These are phyloP conservation scores for Urosaurus nigricauda DNA, from an alignment of 2,797 vertebrate species.

Conservation along the genomic window DNA sequence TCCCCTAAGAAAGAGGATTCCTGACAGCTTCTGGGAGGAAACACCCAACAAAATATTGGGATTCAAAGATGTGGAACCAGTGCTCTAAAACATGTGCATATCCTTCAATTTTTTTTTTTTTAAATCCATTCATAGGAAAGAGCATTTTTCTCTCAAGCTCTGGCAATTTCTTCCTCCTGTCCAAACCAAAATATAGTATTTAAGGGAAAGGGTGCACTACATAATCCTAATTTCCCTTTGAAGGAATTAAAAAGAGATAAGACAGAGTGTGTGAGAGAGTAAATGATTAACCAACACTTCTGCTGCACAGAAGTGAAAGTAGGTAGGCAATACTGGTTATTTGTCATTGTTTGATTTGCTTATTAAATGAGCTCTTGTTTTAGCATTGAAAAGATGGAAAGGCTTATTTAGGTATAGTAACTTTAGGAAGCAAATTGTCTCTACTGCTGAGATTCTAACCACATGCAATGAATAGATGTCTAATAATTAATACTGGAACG, in stretches of 20 bases:
- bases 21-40: not conserved
- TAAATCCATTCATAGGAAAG: not conserved
- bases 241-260: conserved; percentile 22
- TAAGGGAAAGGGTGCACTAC: not conserved
- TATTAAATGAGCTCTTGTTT: conserved; percentile 54
- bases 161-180: not conserved
- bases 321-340: not conserved
- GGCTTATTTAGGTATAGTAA: conserved; percentile 53
- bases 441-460: conserved; percentile 40
- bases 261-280: not conserved
- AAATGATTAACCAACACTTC: not conserved
- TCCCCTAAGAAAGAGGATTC: too few relatives aligned
- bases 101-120: not conserved
- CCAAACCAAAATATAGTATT: not conserved
- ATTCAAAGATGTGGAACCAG: not conserved
- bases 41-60: not conserved
- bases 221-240: not conserved
- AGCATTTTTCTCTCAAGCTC: not conserved
- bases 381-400: conserved; percentile 46
- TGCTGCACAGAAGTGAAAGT: conserved; percentile 3
- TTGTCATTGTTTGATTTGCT: conserved; percentile 43
- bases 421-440: conserved; percentile 46
- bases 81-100: not conserved
- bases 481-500: conserved; percentile 42
- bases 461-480: conserved; percentile 29